A percentile compares a stretch with the other conserved stretches of the same genome.
Conservation (phyloP, 2,888 invertebrate genomes). For the Aphelenchoides bicaudatus region DNA sequence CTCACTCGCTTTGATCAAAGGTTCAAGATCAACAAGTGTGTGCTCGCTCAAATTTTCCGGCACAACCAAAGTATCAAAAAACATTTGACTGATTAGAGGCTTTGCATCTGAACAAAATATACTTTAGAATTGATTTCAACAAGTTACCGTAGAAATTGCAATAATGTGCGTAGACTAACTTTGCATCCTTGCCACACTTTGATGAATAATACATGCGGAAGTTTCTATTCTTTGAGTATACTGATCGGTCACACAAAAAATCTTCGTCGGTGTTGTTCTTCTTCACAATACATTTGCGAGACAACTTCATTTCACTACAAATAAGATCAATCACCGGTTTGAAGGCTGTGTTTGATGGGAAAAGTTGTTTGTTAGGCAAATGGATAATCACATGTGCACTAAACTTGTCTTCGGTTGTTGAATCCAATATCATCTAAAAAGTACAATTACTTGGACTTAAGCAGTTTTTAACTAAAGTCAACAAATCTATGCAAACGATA, state of each 20-base stretch:
- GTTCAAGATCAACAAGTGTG: not conserved
- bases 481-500: no score
- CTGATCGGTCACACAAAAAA: slow-evolving; percentile 29
- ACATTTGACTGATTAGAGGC: slow-evolving; percentile 14
- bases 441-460: no score
- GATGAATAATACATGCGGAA: slow-evolving; percentile 35
- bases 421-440: slow-evolving; percentile 35
- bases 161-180: slow-evolving; percentile 18
- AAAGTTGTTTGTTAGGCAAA: slow-evolving; percentile 23
- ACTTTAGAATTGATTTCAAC: no score
- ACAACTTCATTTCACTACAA: not conserved
- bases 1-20: no score
- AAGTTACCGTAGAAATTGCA: slow-evolving; percentile 37
- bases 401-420: slow-evolving; percentile 32
- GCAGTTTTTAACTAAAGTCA: no score
- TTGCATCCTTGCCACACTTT: slow-evolving; percentile 29
- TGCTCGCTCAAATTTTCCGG: slow-evolving; percentile 13
- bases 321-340: slow-evolving; percentile 8
- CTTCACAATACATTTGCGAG: slow-evolving; percentile 19
- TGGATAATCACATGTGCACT: slow-evolving; percentile 37
- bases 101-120: slow-evolving; percentile 1
- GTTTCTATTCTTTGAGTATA: slow-evolving; percentile 36
- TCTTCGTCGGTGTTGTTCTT: slow-evolving; percentile 3
- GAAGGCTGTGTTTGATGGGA: slow-evolving; percentile 8
- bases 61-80: slow-evolving; percentile 23